Conservation (phyloP, 2,797 vertebrate genomes). For the Alcedo atthis region DNA sequence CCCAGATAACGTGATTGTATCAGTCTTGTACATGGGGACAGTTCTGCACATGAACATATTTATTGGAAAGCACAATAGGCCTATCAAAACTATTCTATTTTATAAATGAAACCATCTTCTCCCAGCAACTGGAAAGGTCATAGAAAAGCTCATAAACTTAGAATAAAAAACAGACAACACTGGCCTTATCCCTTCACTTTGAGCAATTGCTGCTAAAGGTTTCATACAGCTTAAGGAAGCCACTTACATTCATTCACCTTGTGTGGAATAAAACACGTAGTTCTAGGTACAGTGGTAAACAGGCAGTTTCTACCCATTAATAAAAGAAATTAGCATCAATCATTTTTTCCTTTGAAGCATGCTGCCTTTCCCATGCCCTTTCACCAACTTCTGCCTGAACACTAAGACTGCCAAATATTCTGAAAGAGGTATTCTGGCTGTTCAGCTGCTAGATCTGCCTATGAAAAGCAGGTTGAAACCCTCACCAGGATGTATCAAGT, state of each 20-base stretch:
- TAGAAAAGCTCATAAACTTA: background rate
- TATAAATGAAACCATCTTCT: background rate
- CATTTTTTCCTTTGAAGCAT: background rate
- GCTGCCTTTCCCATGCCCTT: slow-evolving; percentile 42
- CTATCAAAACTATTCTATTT: background rate
- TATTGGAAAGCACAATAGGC: background rate
- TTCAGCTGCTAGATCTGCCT: background rate
- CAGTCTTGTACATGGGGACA: background rate
- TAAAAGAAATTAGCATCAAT: background rate
- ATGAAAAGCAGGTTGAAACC: background rate
- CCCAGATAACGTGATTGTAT: background rate
- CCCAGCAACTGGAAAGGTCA: background rate
- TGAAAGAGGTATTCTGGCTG: slow-evolving; percentile 1
- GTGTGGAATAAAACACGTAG: background rate
- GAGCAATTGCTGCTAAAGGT: background rate
- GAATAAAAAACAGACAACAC: background rate
- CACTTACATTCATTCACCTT: background rate
- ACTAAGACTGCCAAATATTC: slow-evolving; percentile 2
- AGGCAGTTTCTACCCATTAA: background rate
- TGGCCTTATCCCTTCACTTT: background rate
- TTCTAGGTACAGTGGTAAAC: background rate
- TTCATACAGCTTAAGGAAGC: background rate
- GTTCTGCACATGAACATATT: background rate
- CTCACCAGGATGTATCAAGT: background rate
- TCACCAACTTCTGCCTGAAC: background rate